A percentile compares a stretch with the other conserved stretches of the same genome.
These are phyloP conservation scores for Bubalus kerabau DNA, from an alignment of 2,113 vertebrate genomes.

Conservation along the genomic window DNA sequence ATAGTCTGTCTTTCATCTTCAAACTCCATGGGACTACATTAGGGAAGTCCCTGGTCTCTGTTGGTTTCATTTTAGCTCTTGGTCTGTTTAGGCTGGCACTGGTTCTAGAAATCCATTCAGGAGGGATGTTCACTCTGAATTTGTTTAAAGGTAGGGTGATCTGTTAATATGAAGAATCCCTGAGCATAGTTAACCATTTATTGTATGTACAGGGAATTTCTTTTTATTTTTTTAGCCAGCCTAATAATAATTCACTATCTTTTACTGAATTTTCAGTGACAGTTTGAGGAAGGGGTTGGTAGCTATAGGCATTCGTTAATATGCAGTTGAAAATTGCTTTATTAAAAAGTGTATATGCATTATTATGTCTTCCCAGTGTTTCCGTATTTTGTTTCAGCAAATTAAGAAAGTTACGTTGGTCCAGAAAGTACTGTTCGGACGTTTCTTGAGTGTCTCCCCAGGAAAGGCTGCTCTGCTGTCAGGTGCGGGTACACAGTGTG, in stretches of 20 bases:
- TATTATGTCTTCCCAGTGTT: background rate
- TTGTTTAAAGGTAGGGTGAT: background rate
- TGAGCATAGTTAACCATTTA: background rate
- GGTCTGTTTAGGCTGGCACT: background rate
- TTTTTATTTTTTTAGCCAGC: background rate
- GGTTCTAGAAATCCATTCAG: background rate
- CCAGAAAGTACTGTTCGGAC: background rate
- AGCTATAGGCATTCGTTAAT: background rate
- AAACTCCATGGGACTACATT: background rate
- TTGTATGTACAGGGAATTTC: background rate
- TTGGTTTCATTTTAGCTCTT: conserved; percentile 7
- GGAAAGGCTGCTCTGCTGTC: background rate
- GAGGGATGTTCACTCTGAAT: background rate
- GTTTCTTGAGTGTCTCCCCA: background rate
- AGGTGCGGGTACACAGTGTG: background rate
- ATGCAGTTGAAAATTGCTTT: background rate
- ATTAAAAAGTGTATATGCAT: background rate
- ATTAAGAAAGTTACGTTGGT: background rate
- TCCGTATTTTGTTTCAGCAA: background rate
- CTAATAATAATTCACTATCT: background rate
- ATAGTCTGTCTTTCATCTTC: background rate
- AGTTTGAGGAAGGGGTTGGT: background rate
- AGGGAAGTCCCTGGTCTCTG: background rate
- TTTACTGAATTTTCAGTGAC: background rate
- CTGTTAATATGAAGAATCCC: background rate